A percentile compares a stretch with the other conserved stretches of the same genome.
Conservation (phyloP, 92 coral and sea anemone species). For the Isaurus tuberculatus region DNA sequence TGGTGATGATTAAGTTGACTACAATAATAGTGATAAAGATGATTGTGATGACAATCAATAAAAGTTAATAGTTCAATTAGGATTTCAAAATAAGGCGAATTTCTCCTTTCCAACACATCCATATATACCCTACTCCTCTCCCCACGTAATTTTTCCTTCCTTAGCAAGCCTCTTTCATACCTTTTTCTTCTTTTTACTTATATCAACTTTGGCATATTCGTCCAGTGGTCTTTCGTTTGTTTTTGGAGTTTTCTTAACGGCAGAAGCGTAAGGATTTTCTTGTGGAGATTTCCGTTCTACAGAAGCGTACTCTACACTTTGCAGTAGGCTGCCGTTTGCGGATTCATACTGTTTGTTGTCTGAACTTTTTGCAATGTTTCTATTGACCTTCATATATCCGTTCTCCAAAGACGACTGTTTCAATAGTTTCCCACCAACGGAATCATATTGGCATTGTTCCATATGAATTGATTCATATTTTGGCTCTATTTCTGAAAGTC, state of each 20-base stretch:
- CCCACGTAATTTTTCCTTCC: too few relatives aligned
- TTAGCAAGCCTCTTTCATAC: too few relatives aligned
- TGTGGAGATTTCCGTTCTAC: background rate
- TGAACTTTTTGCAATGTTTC: background rate
- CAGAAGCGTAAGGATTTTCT: background rate
- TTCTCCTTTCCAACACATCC: too few relatives aligned
- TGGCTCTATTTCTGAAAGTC: background rate
- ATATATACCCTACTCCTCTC: too few relatives aligned
- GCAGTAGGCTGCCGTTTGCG: background rate
- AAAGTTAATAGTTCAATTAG: too few relatives aligned
- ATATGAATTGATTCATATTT: constrained; percentile 23
- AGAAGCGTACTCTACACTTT: background rate
- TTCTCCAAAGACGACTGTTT: background rate
- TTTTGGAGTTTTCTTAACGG: background rate
- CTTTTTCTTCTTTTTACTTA: constrained; percentile 25
- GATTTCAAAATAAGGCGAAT: too few relatives aligned
- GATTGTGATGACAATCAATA: too few relatives aligned
- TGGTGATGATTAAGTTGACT: too few relatives aligned
- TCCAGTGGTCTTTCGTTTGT: constrained; percentile 1
- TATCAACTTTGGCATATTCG: constrained; percentile 29
- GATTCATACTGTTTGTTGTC: constrained; percentile 4
- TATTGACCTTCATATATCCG: background rate
- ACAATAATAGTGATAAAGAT: too few relatives aligned
- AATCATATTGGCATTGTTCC: background rate
- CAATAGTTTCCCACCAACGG: background rate